A percentile compares a stretch with the other conserved stretches of the same genome.
Evolutionary conservation across 2,888 invertebrate species (phyloP).

Genomic region (Caradrina kadenii): DNA sequence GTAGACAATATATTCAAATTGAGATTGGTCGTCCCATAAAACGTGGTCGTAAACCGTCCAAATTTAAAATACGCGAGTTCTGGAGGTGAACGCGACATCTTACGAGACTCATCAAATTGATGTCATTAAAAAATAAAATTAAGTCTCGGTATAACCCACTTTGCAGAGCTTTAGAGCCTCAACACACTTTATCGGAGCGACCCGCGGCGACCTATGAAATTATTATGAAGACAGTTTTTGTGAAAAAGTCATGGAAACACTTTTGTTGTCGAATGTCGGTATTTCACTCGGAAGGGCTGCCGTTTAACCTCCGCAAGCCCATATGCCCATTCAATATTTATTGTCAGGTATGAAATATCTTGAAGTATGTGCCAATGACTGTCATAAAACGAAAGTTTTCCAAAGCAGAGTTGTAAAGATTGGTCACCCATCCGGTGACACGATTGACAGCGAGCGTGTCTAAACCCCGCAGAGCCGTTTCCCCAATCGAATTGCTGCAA

Average conservation of each 20-base stretch:
- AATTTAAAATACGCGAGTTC: constrained; percentile 55
- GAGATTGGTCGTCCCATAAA: constrained; percentile 54
- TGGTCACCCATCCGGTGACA: background rate
- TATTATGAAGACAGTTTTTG: constrained; percentile 32
- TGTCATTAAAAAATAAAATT: constrained; percentile 66
- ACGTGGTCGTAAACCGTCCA: constrained; percentile 46
- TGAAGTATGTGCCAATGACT: background rate
- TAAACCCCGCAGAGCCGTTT: background rate
- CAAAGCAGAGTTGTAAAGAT: background rate
- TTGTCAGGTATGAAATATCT: background rate
- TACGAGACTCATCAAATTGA: constrained; percentile 58
- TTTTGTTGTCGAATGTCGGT: background rate
- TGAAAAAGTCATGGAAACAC: constrained; percentile 3
- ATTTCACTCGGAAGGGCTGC: background rate
- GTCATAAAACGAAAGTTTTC: background rate
- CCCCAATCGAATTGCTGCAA: constrained; percentile 15
- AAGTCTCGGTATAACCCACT: constrained; percentile 60
- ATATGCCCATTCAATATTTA: background rate
- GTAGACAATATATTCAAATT: constrained; percentile 57
- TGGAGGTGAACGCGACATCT: constrained; percentile 47
- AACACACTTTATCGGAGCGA: constrained; percentile 24
- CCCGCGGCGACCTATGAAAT: constrained; percentile 8
- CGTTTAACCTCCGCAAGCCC: background rate
- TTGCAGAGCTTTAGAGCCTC: constrained; percentile 48
- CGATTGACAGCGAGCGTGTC: background rate